These are phyloP conservation scores for Brachymystax lenok DNA, from an alignment of 2,797 vertebrate genomes.

Conservation along the genomic window DNA sequence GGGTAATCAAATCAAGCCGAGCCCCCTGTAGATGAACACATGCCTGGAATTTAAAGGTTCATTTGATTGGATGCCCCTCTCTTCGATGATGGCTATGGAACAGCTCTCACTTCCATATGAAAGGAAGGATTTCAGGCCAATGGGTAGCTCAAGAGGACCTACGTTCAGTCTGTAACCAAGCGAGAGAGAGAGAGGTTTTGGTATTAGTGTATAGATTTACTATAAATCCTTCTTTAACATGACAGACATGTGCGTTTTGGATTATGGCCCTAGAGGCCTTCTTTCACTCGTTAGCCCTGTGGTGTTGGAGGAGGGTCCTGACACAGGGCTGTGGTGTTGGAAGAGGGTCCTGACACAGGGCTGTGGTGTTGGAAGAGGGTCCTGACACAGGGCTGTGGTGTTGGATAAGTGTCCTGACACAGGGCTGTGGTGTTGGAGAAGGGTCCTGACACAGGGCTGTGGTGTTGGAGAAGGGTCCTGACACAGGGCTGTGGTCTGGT, in stretches of 20 bases:
- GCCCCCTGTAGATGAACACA: slow-evolving; percentile 55
- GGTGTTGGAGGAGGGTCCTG: slow-evolving; percentile 11
- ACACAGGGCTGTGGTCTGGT: no score
- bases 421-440: no score
- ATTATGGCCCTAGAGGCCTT: background rate
- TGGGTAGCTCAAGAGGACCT: slow-evolving; percentile 27
- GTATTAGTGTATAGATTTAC: slow-evolving; percentile 9
- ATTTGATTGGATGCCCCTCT: slow-evolving; percentile 54
- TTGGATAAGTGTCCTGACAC: no score
- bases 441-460: background rate
- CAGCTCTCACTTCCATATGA: slow-evolving; percentile 22
- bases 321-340: no score
- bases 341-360: no score
- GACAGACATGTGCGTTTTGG: background rate
- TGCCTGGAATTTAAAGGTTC: slow-evolving; percentile 65
- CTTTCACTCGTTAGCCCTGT: background rate
- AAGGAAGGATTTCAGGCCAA: slow-evolving; percentile 19
- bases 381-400: no score
- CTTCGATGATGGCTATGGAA: slow-evolving; percentile 37
- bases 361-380: no score
- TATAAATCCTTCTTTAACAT: background rate
- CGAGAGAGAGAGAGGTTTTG: background rate
- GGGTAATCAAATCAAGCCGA: slow-evolving; percentile 62
- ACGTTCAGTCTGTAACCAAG: slow-evolving; percentile 14
- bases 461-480: no score